A percentile compares a stretch with the other conserved stretches of the same genome.
phyloP scores from a whole-genome alignment of 2,888 invertebrate genomes.

The Schizotus pectinicornis region DNA sequence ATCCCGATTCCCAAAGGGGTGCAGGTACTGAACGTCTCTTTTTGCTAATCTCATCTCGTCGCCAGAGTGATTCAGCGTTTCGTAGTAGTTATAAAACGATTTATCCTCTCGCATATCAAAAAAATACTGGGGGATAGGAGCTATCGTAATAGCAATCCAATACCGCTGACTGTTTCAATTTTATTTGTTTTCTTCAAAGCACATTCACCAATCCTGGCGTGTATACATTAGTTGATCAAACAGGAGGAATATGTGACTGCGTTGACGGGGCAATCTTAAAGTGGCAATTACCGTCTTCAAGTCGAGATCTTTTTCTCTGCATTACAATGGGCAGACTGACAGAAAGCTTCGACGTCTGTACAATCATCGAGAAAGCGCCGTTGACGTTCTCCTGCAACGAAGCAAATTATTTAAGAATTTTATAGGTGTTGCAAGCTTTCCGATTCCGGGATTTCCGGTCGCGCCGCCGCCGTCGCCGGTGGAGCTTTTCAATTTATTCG shows the following conservation, averaged over 20 bases:
- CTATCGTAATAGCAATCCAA: slow-evolving; percentile 33
- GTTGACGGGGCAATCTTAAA: slow-evolving; percentile 17
- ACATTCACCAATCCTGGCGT: slow-evolving; percentile 19
- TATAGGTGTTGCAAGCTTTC: no score
- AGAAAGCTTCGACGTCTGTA: not conserved
- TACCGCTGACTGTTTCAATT: slow-evolving; percentile 35
- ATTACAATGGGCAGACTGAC: slow-evolving; percentile 5
- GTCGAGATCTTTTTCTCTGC: slow-evolving; percentile 4
- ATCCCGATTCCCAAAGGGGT: no score
- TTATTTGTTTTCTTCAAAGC: slow-evolving; percentile 33
- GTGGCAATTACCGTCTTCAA: slow-evolving; percentile 24
- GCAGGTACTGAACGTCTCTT: not conserved
- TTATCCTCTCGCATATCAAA: slow-evolving; percentile 32
- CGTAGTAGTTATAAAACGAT: slow-evolving; percentile 37
- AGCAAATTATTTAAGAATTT: no score
- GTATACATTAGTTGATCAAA: slow-evolving; percentile 29
- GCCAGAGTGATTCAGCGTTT: slow-evolving; percentile 31
- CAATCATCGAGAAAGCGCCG: no score
- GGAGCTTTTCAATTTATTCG: no score
- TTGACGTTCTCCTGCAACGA: no score
- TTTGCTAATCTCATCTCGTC: slow-evolving; percentile 1
- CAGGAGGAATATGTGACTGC: slow-evolving; percentile 6
- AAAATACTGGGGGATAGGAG: slow-evolving; percentile 15
- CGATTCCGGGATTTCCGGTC: no score
- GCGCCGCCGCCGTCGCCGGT: no score